Base-by-base conservation (phyloP, 2,113 vertebrate genomes). In the Lepus europaeus region DNA sequence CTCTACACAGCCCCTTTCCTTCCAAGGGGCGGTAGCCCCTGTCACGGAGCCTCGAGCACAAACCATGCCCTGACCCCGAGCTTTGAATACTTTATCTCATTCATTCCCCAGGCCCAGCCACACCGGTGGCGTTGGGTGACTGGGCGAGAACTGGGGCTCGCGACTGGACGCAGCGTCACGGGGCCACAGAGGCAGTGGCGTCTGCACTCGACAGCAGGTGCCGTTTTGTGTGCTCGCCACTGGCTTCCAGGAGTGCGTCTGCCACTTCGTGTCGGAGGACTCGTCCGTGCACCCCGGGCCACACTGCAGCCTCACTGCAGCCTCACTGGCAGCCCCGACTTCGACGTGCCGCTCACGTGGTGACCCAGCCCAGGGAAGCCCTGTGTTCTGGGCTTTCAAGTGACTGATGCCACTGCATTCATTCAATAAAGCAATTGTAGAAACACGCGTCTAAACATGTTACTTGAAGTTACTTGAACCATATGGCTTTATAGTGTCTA, bases 141-240 rank as follows among this genome's bases (percentile, higher is more conserved):
- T 0, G 1, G 53, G 49, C 16, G 27, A 80, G 73, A 68, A 76
- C 25, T 14, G 33, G 31, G 14, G 70, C 22, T 31, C 31, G 16
- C 6, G 1, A 23, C 0, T 22, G 1, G 1, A 53, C 53, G 70
- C 63, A 31, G n/a, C 0, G 0, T 10, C 23, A 1, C 22, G 13
- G 1, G 0, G 36, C 3, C n/a, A 13, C 74, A 6, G 22, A 9
- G 1, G 3, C 0, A 33, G 17, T 0, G 7, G 25, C 36, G 7
- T 49, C 80, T 33, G 3, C 45, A 45, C 33, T 29, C 27, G 16
- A 49, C 8, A 6, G 19, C 9, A 19, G 14, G 6, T 0, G 22
- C 16, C 19, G 13, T 56, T 74, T 64, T n/a, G 22, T 64, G 51
- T 23, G 6, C 19, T 59, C 13, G 45, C 29, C 33, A 6, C 0